Evolutionary conservation across 2,797 vertebrate genomes (phyloP).

Genomic region (Pangasius djambal): DNA sequence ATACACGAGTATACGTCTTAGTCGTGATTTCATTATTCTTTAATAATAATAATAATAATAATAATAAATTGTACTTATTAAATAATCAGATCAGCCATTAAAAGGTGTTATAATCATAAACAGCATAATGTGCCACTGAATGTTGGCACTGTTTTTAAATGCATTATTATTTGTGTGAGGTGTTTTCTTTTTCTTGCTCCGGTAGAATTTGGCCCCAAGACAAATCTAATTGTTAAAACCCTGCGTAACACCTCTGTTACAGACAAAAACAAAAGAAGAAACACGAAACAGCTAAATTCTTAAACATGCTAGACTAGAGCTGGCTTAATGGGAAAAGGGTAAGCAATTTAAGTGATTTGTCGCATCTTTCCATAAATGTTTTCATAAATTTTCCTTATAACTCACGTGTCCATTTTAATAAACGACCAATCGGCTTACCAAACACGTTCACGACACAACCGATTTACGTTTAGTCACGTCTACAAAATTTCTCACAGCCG

Average conservation of each 20-base stretch:
- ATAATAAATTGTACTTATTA: not conserved
- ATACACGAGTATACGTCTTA: not conserved
- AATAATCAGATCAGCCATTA: not conserved
- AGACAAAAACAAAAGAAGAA: not conserved
- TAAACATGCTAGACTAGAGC: not conserved
- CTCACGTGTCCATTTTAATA: not conserved
- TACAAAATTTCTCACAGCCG: not conserved
- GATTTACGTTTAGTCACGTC: not conserved
- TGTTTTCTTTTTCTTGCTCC: not conserved
- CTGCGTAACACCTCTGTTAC: too few relatives aligned
- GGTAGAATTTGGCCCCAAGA: not conserved
- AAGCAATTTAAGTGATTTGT: too few relatives aligned
- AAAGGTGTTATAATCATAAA: not conserved
- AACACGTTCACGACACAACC: not conserved
- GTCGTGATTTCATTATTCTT: not conserved
- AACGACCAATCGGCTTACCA: not conserved
- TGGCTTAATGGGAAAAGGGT: not conserved
- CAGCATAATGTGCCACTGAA: not conserved
- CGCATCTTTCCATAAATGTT: not conserved
- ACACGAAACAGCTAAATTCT: not conserved
- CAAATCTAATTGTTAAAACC: not conserved
- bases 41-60: not conserved
- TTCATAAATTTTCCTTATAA: not conserved
- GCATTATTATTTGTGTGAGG: not conserved
- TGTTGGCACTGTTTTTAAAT: not conserved